These are phyloP conservation scores for Metallyticus violacea DNA, from an alignment of 2,888 invertebrate genomes.

Conservation along the genomic window DNA sequence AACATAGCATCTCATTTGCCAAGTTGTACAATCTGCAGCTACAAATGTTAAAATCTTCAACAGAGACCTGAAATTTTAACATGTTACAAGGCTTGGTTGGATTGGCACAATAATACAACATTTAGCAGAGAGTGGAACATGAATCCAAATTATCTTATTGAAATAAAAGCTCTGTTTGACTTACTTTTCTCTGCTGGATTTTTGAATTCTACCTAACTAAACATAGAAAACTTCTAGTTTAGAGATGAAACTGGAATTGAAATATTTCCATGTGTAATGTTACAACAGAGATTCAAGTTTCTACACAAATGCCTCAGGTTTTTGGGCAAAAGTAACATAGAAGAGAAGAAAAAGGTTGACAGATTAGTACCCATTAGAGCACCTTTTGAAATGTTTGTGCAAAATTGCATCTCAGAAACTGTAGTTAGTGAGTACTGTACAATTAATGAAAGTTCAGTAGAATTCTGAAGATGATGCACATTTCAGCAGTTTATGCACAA, in stretches of 20 bases:
- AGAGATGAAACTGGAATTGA: neutral
- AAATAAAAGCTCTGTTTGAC: neutral
- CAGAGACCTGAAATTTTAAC: no score
- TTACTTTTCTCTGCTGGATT: neutral
- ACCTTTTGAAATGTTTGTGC: neutral
- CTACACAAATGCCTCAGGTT: neutral
- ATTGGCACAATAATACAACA: no score
- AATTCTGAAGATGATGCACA: neutral
- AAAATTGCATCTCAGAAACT: neutral
- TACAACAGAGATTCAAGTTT: neutral
- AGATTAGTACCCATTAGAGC: constrained; percentile 4
- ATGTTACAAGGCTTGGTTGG: no score
- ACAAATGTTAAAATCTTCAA: no score
- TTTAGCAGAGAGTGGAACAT: neutral
- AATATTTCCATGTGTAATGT: neutral
- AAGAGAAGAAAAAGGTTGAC: neutral
- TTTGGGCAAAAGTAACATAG: neutral
- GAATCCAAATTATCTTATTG: neutral
- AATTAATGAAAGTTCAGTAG: constrained; percentile 16
- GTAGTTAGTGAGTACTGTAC: neutral
- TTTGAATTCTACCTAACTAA: neutral
- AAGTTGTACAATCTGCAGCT: no score
- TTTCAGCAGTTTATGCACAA: neutral
- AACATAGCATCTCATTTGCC: no score
- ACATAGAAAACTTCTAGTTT: neutral